Conservation (phyloP, 2,797 vertebrate genomes). For the Pogoniulus pusillus region DNA sequence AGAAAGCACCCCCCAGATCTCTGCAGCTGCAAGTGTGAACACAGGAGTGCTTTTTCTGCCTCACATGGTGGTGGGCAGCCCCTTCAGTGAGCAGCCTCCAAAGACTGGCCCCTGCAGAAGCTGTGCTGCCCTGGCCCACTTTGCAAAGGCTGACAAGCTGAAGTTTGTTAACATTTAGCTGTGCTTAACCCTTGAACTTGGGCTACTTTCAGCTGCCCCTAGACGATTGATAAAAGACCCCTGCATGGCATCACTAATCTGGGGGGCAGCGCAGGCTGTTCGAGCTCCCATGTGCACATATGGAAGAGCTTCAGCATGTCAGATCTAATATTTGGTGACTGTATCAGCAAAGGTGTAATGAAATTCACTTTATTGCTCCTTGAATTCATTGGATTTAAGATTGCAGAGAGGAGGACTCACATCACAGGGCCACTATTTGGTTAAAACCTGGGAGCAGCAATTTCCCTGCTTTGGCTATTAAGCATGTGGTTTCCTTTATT, state of each 20-base stretch:
- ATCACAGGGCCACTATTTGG: conserved; percentile 46
- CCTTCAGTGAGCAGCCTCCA: rapidly evolving
- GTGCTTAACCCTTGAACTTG: conserved; percentile 32
- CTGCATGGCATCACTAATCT: background rate
- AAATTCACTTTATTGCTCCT: conserved; percentile 66
- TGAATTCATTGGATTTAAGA: conserved; percentile 20
- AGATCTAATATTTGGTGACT: background rate
- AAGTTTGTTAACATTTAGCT: conserved; percentile 35
- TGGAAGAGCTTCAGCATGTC: conserved; percentile 53
- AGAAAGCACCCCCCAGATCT: background rate
- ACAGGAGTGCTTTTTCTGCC: rapidly evolving
- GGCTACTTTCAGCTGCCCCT: background rate
- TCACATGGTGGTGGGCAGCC: rapidly evolving
- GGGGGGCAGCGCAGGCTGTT: background rate
- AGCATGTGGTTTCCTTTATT: conserved; percentile 75
- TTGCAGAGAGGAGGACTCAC: background rate
- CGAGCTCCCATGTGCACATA: background rate
- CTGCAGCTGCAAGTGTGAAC: background rate
- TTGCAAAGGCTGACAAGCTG: background rate
- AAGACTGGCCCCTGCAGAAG: background rate
- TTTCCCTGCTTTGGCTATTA: conserved; percentile 66
- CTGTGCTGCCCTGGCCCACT: background rate
- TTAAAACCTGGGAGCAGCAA: conserved; percentile 65
- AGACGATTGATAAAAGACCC: conserved; percentile 13
- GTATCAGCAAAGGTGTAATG: conserved; percentile 60